Evolutionary conservation across 1,140 invertebrate species (phyloP), one percentile per base, ranked within the genome.

Genomic region (Habropoda laboriosa): DNA sequence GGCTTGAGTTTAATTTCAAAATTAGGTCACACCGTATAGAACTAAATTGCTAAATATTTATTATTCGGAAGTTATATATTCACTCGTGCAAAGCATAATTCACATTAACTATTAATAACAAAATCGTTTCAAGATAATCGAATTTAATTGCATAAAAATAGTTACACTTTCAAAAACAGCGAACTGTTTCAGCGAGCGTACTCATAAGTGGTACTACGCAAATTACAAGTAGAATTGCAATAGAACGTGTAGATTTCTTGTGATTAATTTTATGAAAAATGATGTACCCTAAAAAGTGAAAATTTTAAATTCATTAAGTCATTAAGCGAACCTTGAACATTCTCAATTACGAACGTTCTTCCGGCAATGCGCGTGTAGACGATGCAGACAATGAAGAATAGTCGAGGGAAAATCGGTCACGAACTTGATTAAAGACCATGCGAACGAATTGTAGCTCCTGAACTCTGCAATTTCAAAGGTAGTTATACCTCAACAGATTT

Each of bases 361-460:
- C 30, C 35, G 27, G 6, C 18, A 67, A 57, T 49, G n/a, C 21
- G 12, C 32, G 6, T n/a, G 12, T 60, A 10, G 47, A 7, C 27
- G 27, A n/a, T 24, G n/a, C 13, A n/a, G 8, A 30, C 61, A 42
- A 55, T 27, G 53, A 45, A 58, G 64, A 21, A 49, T 6, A 35
- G 53, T 35, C 6, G 13, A 35, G 27, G 27, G 27, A 66, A 24
- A 18, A 42, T 45, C 60, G 47, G 51, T 67, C 38, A 49, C 75
- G 66, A 60, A 70, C 66, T 77, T 76, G 24, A 77, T 77, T 58
- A 60, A 70, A 49, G 8, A 70, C 75, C 60, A 70, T 74, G 58
- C 32, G 55, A 40, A 74, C n/a, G 38, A 24, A 32, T 58, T 21
- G 30, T 45, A 51, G 63, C 74, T 77, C 64, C 63, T 68, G 51